Evolutionary conservation across 2,113 vertebrate genomes (phyloP).

Genomic region (Austrofundulus limnaeus): DNA sequence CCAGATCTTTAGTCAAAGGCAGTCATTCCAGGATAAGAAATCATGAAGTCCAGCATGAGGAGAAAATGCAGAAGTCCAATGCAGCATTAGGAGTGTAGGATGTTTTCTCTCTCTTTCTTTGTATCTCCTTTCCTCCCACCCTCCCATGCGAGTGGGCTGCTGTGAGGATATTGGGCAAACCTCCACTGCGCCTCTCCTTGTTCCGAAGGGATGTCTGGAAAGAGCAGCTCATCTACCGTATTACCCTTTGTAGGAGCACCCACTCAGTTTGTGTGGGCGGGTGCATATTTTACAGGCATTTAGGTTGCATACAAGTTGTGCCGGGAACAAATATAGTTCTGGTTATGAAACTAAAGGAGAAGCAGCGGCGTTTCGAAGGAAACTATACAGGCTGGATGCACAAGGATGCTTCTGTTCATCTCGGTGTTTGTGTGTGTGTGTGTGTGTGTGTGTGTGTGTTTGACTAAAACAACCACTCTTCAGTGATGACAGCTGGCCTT

Average conservation of each 20-base stretch:
- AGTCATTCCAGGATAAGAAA: constrained; percentile 24
- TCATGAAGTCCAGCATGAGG: constrained; percentile 30
- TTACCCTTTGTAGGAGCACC: constrained; percentile 85
- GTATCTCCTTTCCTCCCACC: constrained; percentile 47
- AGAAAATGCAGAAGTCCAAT: constrained; percentile 53
- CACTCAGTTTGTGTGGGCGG: constrained; percentile 65
- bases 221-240: constrained; percentile 84
- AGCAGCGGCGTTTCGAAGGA: constrained; percentile 18
- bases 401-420: constrained; percentile 67
- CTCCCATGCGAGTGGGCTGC: constrained; percentile 67
- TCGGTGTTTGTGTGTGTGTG: constrained; percentile 27
- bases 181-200: constrained; percentile 74
- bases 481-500: constrained; percentile 40
- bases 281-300: constrained; percentile 59
- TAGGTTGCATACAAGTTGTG: constrained; percentile 56
- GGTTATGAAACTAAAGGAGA: constrained; percentile 57
- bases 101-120: constrained; percentile 53
- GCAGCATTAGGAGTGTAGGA: constrained; percentile 55
- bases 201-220: constrained; percentile 82
- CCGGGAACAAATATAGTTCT: constrained; percentile 58
- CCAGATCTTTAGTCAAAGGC: not conserved
- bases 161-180: constrained; percentile 78
- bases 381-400: constrained; percentile 33
- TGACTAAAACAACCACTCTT: constrained; percentile 44
- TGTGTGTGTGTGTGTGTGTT: constrained; percentile 4